These are phyloP conservation scores for Aspiorhynchus laticeps DNA, from an alignment of 2,113 vertebrate genomes.

Conservation along the genomic window DNA sequence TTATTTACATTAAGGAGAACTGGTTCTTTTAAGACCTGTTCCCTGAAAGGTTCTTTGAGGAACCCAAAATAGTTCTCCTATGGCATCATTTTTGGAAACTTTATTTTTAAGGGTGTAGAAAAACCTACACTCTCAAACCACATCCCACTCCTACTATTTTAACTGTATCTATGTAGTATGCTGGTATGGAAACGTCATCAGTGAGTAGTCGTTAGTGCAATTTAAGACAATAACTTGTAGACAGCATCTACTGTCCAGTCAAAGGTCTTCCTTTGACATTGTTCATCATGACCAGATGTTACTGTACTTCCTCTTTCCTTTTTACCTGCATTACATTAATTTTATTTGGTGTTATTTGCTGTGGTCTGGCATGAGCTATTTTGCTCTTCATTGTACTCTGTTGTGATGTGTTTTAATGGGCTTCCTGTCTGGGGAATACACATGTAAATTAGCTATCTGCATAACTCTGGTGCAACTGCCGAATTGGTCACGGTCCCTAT, in stretches of 20 bases:
- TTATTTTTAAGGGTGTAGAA: too few species aligned
- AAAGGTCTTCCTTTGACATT: neutral
- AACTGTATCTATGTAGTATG: neutral
- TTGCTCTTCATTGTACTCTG: constrained; percentile 17
- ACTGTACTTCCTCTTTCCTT: neutral
- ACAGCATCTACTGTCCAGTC: neutral
- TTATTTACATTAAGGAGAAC: neutral
- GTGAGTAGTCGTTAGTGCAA: neutral
- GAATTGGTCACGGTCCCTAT: constrained; percentile 23
- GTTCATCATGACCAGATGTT: neutral
- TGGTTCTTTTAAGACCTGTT: neutral
- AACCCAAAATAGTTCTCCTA: neutral
- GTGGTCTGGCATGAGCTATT: constrained; percentile 13
- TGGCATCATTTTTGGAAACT: too few species aligned
- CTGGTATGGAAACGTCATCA: too few species aligned
- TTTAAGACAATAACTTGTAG: neutral
- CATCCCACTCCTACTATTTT: neutral
- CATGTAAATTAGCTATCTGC: constrained; percentile 34
- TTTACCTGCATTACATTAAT: neutral
- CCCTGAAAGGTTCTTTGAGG: neutral
- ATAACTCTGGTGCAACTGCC: neutral
- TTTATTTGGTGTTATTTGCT: neutral
- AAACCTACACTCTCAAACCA: too few species aligned
- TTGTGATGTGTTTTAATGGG: constrained; percentile 34
- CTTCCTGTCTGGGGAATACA: constrained; percentile 23